Base-by-base conservation (phyloP, 2,113 vertebrate genomes). In the Epinephelus fuscoguttatus region DNA sequence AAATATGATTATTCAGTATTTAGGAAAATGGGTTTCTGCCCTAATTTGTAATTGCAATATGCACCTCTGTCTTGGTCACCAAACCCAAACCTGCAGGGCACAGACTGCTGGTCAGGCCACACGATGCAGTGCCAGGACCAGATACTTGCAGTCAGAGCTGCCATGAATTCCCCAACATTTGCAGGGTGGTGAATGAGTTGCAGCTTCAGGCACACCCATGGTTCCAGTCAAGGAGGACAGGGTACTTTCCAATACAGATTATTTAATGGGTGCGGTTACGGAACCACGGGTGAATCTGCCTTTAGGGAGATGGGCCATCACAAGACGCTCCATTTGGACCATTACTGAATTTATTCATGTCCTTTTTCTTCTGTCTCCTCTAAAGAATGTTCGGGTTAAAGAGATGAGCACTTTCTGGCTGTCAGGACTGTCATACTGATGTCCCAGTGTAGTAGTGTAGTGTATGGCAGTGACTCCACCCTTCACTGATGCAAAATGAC, bases 201-300 rank as follows among this genome's bases (percentile, higher is more conserved):
- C 42, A 63, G 17, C 59, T 79, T 70, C 3, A 50, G 62, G n/a
- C 77, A 84, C 77, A 30, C 56, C 72, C 68, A 50, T n/a, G 23
- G 23, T 71, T 75, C 27, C n/a, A 15, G n/a, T 62, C 40, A 63
- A 0, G 19, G 13, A 62, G 45, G 45, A 37, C 25, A 25, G 40
- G 1, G 33, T 4, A 56, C n/a, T 81, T 79, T 79, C 70, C 82
- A 66, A 30, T 69, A 67, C n/a, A n/a, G 2, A 33, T 49, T 15
- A 30, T 74, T 49, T 15, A 66, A 56, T 55, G 68, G 21, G 56
- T 73, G 69, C 2, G 30, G 49, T 53, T 25, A 53, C 27, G 47
- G 52, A 62, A 49, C 40, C 7, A 19, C 49, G 25, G 11, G 53
- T n/a, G 61, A 64, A 5, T 52, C 47, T 70, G 49, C 49, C 23